Percentiles rank a stretch among this genome's conserved stretches.
phyloP scores from a whole-genome alignment of 2,113 vertebrate species.

The Psilopogon haemacephalus region DNA sequence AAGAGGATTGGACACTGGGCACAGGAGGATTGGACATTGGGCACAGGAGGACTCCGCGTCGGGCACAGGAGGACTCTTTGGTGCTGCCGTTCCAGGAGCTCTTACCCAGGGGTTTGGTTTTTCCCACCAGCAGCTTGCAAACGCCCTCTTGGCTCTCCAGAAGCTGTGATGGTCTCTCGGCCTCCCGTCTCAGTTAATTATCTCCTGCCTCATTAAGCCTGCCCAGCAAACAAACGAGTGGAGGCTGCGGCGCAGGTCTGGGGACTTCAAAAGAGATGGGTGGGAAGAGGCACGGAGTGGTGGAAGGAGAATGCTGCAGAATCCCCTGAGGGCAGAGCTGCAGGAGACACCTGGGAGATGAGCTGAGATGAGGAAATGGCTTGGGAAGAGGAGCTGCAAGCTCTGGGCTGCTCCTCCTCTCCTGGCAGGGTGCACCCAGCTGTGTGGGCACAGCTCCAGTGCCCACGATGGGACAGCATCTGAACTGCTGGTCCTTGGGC shows the following conservation, averaged over 20 bases:
- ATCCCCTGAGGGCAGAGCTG: not conserved
- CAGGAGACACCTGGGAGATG: not conserved
- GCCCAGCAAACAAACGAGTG: constrained; percentile 5
- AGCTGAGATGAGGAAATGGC: not conserved
- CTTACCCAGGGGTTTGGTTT: not conserved
- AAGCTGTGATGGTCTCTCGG: not conserved
- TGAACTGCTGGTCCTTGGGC: not conserved
- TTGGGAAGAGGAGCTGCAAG: not conserved
- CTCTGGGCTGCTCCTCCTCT: not conserved
- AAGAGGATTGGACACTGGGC: fast-evolving
- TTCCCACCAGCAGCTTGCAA: not conserved
- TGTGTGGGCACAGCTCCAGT: not conserved
- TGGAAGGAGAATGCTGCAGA: not conserved
- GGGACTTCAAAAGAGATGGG: constrained; percentile 27
- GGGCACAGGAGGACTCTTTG: too few species aligned
- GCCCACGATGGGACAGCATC: not conserved
- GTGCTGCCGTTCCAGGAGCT: not conserved
- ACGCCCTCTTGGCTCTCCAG: not conserved
- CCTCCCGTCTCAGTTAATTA: not conserved
- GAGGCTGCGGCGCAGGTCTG: not conserved
- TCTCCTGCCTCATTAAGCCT: not conserved
- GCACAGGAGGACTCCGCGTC: not conserved
- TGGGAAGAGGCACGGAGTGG: not conserved
- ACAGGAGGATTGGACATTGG: fast-evolving
- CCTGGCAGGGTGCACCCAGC: fast-evolving